Percentiles rank a stretch among this genome's conserved stretches.
Conservation (phyloP, 2,113 vertebrate species). For the Dasyornis broadbenti region DNA sequence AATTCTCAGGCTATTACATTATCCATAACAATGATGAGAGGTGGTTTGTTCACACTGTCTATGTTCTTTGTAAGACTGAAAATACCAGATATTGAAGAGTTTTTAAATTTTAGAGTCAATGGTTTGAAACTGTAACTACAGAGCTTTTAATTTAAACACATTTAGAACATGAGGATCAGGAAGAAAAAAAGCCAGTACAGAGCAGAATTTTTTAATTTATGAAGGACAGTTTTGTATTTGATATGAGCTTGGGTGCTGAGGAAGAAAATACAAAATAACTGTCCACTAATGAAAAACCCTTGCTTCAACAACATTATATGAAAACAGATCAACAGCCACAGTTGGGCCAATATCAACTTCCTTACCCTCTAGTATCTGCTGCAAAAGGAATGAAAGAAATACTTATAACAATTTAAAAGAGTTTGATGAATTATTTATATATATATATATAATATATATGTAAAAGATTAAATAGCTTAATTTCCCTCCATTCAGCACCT, state of each 20-base stretch:
- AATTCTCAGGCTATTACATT: background rate
- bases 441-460: background rate
- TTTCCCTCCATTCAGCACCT: background rate
- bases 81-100: background rate
- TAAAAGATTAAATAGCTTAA: background rate
- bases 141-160: background rate
- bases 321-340: background rate
- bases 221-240: background rate
- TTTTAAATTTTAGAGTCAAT: background rate
- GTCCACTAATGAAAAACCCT: accelerated
- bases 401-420: background rate
- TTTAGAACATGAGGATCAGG: background rate
- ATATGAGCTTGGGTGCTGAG: background rate
- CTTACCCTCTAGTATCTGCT: background rate
- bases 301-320: background rate
- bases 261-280: background rate
- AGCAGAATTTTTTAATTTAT: background rate
- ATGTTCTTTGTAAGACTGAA: background rate
- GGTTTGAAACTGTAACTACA: background rate
- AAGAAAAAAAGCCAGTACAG: background rate
- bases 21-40: background rate
- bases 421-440: background rate
- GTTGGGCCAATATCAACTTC: background rate
- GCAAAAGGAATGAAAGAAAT: background rate
- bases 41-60: background rate